Base-by-base conservation (phyloP, 2,888 invertebrate species). In the Pyrrhopygopsis socrates region DNA sequence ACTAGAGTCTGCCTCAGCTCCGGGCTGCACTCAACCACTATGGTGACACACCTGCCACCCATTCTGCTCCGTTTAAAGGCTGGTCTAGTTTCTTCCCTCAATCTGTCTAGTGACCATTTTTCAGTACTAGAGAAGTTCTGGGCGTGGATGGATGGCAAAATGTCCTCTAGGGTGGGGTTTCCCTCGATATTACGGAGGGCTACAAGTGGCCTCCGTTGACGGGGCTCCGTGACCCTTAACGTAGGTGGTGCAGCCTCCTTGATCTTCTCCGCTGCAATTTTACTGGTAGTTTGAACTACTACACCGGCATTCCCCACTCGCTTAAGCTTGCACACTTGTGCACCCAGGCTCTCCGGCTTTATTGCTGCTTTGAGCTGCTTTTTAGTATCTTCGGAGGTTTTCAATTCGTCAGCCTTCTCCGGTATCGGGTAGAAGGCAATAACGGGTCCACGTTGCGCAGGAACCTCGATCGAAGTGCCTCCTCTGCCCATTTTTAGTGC, bases 231-330 rank as follows among this genome's bases (percentile, higher is more conserved):
- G 15, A 29, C 63, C 8, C 63, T 63, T 6, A 63, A 6, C 0
- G 63, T 29, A 5, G 63, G 63, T 29, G 29, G 63, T 1, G 63
- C 63, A 4, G 29, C 27, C 0, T 27, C 29, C 13, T 20, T 27
- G 0, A 27, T 6, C 13, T 4, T 29, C 18, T 63, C 63, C 24
- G 22, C 2, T 1, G 45, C 70, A 1, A 9, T n/a, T 29, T 30
- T 27, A 11, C 8, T 68, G 54, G 68, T 68, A 38, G 77, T 78
- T 8, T 22, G 34, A 0, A 78, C 68, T 0, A 78, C 54, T 1
- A 78, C 68, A 5, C 77, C 77, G 2, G 77, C 67, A 20, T 77
- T 77, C 6, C 77, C 67, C 0, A 77, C 54, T 20, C 68, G 67
- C 13, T 58, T 18, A 1, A 78, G 68, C 9, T 68, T 54, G 13